Percentiles rank a stretch among this genome's conserved stretches.
These are phyloP conservation scores for Eustalomyia histrio DNA, from an alignment of 2,888 invertebrate species.

Conservation along the genomic window DNA sequence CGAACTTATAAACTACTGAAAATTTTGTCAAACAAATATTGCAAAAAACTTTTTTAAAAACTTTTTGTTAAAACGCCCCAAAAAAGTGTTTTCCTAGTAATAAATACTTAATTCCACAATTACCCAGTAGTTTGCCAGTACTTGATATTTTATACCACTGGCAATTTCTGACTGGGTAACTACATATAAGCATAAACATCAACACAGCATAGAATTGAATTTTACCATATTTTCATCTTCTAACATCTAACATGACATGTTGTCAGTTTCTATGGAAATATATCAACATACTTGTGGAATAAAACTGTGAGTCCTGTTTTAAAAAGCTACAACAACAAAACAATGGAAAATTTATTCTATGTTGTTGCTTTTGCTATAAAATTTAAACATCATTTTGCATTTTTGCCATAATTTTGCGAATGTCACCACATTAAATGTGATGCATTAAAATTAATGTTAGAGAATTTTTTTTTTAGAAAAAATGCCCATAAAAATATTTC, in stretches of 20 bases:
- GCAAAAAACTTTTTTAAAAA: too few relatives aligned
- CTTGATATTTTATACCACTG: too few relatives aligned
- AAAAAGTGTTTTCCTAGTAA: too few relatives aligned
- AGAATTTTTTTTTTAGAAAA: background rate
- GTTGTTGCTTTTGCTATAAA: constrained; percentile 21
- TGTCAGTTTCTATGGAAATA: constrained; percentile 59
- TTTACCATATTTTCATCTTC: constrained; percentile 56
- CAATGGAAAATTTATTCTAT: background rate
- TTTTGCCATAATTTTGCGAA: constrained; percentile 43
- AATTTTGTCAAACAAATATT: too few relatives aligned
- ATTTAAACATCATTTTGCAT: constrained; percentile 28
- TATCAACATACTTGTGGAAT: constrained; percentile 26
- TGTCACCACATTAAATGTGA: constrained; percentile 42
- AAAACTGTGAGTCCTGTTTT: constrained; percentile 32
- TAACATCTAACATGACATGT: constrained; percentile 59
- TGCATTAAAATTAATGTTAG: constrained; percentile 29
- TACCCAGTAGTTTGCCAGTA: too few relatives aligned
- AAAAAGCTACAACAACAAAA: background rate
- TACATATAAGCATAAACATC: background rate
- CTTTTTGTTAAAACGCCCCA: too few relatives aligned
- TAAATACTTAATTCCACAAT: too few relatives aligned
- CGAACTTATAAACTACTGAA: too few relatives aligned
- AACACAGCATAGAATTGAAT: constrained; percentile 22
- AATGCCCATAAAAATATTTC: background rate
- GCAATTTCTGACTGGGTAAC: too few relatives aligned